These are phyloP conservation scores for Halcyon senegalensis DNA, from an alignment of 2,113 vertebrate species.

Conservation along the genomic window DNA sequence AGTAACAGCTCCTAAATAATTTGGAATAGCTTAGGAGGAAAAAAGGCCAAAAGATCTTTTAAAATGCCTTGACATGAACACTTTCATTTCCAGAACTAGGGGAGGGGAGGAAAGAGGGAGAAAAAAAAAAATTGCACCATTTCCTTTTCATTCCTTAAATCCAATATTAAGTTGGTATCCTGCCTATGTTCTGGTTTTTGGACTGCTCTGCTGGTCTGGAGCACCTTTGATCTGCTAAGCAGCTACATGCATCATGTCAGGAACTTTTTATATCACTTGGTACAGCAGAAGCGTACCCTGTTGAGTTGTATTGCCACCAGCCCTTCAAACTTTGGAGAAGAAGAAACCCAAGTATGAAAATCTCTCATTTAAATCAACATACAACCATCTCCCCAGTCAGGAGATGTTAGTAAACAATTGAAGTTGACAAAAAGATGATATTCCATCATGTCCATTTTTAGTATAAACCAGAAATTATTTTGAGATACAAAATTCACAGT, in stretches of 20 bases:
- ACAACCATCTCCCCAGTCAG: not conserved
- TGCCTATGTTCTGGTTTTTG: not conserved
- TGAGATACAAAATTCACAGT: not conserved
- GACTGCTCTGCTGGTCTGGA: not conserved
- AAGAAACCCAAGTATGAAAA: not conserved
- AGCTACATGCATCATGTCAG: rapidly evolving
- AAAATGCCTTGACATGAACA: not conserved
- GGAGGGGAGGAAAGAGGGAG: not conserved
- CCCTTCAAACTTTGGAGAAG: not conserved
- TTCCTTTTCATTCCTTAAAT: not conserved
- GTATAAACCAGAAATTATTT: not conserved
- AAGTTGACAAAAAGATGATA: not conserved
- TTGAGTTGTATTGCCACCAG: not conserved
- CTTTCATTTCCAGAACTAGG: not conserved
- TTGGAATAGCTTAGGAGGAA: not conserved
- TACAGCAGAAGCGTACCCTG: not conserved
- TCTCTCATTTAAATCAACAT: not conserved
- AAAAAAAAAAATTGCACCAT: rapidly evolving
- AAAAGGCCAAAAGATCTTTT: not conserved
- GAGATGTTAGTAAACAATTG: not conserved
- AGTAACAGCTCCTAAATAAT: not conserved
- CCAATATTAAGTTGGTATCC: not conserved
- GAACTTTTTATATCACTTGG: not conserved
- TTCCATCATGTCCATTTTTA: not conserved
- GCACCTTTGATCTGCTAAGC: not conserved